phyloP scores from a whole-genome alignment of 2,113 vertebrate genomes.

The Ifrita kowaldi region DNA sequence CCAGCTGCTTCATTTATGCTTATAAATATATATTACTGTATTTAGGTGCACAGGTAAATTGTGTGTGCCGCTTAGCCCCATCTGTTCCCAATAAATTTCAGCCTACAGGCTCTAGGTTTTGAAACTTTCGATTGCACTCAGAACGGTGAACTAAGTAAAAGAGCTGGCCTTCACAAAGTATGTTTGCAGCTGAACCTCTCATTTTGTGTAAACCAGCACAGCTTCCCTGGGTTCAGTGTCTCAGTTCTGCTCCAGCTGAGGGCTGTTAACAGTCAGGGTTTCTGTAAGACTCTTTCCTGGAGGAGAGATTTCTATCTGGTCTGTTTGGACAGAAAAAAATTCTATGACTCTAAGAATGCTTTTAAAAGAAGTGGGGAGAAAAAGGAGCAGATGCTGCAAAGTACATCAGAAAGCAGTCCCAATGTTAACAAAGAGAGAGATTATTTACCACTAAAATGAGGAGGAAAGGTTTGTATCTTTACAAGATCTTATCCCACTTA shows the following conservation, averaged over 20 bases:
- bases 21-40: not conserved
- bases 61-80: not conserved
- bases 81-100: conserved; percentile 9
- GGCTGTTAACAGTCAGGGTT: not conserved
- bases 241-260: not conserved
- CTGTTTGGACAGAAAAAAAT: not conserved
- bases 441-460: conserved; percentile 2
- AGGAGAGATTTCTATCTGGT: not conserved
- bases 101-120: not conserved
- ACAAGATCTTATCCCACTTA: conserved; percentile 17
- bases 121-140: not conserved
- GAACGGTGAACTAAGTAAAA: not conserved
- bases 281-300: not conserved
- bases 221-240: not conserved
- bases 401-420: not conserved
- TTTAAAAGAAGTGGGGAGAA: not conserved
- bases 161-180: not conserved
- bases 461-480: conserved; percentile 44
- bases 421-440: not conserved
- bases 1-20: not conserved
- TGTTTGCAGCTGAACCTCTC: not conserved
- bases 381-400: not conserved
- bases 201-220: not conserved
- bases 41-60: not conserved
- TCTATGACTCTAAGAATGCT: not conserved